These are phyloP conservation scores for Benitochromis conjunctus DNA, from an alignment of 2,113 vertebrate genomes.

Conservation along the genomic window DNA sequence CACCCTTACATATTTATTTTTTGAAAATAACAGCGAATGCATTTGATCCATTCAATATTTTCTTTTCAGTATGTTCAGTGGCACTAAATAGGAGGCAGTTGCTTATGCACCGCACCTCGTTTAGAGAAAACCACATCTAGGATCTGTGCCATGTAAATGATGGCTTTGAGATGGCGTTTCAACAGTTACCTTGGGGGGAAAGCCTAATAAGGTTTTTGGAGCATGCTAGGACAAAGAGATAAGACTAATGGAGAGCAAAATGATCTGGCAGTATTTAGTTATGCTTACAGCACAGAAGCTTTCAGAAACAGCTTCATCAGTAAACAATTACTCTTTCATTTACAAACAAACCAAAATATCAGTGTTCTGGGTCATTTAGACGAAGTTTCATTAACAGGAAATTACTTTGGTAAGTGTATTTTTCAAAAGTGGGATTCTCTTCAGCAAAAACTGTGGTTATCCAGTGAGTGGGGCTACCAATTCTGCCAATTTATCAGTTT, in stretches of 20 bases:
- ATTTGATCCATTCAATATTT: background rate
- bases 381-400: background rate
- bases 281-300: background rate
- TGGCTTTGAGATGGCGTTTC: slow-evolving; percentile 9
- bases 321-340: background rate
- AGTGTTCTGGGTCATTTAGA: background rate
- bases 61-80: background rate
- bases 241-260: slow-evolving; percentile 48
- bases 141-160: background rate
- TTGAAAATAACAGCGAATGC: background rate
- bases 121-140: background rate
- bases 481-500: background rate
- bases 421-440: background rate
- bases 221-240: slow-evolving; percentile 2
- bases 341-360: background rate
- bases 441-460: background rate
- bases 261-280: slow-evolving; percentile 2
- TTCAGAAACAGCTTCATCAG: background rate
- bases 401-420: background rate
- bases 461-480: background rate
- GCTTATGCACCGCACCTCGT: background rate
- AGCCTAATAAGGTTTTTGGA: slow-evolving; percentile 14
- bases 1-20: background rate
- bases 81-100: background rate
- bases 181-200: slow-evolving; percentile 18